phyloP scores from a whole-genome alignment of 2,797 vertebrate genomes.

The Champsocephalus esox region DNA sequence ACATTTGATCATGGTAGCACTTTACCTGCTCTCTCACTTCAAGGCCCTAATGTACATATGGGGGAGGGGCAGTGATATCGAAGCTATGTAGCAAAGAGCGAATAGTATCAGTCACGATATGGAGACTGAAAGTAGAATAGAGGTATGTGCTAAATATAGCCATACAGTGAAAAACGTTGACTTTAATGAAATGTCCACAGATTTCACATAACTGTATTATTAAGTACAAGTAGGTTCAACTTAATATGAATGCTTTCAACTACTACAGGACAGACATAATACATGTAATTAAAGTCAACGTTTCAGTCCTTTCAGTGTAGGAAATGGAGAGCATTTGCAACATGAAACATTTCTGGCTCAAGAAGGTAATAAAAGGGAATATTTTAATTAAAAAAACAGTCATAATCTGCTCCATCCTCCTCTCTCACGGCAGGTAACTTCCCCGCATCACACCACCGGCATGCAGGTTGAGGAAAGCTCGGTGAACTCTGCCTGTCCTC shows the following conservation, averaged over 20 bases:
- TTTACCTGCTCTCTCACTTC: conserved; percentile 40
- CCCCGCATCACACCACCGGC: conserved; percentile 19
- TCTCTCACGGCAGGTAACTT: conserved; percentile 21
- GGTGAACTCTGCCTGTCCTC: conserved; percentile 76
- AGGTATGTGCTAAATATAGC: neutral
- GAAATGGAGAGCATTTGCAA: neutral
- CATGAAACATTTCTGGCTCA: neutral
- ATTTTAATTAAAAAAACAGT: neutral
- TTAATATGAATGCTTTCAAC: no score
- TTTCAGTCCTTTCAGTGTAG: no score
- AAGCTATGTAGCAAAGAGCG: neutral
- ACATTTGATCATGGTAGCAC: conserved; percentile 34
- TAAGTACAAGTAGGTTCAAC: no score
- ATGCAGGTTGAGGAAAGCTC: conserved; percentile 42
- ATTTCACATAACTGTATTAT: no score
- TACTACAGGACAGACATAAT: no score
- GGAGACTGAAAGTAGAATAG: neutral
- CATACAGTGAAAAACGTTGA: no score
- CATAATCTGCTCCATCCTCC: neutral
- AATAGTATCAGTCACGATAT: neutral
- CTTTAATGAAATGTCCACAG: no score
- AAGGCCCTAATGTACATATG: conserved; percentile 22
- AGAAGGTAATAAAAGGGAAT: neutral
- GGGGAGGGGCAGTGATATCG: conserved; percentile 1
- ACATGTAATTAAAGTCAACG: no score